Evolutionary conservation across 2,113 vertebrate species (phyloP), one percentile per base, ranked within the genome.

Genomic region (Pungitius pungitius): DNA sequence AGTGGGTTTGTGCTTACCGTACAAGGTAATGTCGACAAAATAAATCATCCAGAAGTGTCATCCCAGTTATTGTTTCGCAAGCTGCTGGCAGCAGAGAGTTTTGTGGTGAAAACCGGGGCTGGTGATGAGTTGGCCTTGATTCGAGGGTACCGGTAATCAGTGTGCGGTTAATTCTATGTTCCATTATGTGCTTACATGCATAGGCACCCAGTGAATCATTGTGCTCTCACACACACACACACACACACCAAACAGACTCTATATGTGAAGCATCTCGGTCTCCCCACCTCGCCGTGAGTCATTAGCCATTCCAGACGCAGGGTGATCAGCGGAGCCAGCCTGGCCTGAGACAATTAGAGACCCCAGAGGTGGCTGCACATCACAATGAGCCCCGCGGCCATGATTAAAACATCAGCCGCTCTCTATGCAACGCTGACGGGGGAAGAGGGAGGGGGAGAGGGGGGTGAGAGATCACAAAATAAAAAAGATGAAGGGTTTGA

Each of bases 301-400:
- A 92, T 92, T 92, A 91, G 84, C 90, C 87, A 92, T 92, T 92
- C 91, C 88, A 89, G 90, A 91, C 90, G 86, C 79, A 86, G 88
- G 89, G 88, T 90, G 90, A 91, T 91, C 91, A 91, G 85, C 85
- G 74, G 91, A 89, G 88, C 83, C 90, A 82, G 87, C 73, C 89
- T 89, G 91, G 88, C 77, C 91, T 83, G 90, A 91, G 89, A 92
- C 91, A 92, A 92, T 92, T 91, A 92, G 91, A 91, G 89, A 91
- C 87, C 91, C 85, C 87, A 82, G 86, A 88, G 90, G 89, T 89
- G 89, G 90, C 87, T 81, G 80, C 85, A 90, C 90, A 91, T 92
- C 88, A 91, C 91, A 92, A 92, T 91, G 90, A 92, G 90, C 84
- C 87, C 90, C 22, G 77, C 84, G 76, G 90, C 87, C 88, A 92